Base-by-base conservation (phyloP, 2,888 invertebrate species). In the Pycnomerus fuliginosus region DNA sequence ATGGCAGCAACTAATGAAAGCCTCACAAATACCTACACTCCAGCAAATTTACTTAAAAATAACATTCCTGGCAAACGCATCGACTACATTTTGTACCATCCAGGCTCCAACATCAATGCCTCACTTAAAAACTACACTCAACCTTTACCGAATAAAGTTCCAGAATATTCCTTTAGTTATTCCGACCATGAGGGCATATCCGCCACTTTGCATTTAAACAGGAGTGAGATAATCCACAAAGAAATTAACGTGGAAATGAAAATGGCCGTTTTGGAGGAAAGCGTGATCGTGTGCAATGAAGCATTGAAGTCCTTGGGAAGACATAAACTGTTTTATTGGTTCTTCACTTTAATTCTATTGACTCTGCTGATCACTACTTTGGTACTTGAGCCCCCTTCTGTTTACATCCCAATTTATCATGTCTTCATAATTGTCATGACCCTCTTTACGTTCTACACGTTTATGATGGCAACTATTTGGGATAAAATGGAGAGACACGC, bases 131-230 rank as follows among this genome's bases (percentile, higher is more conserved):
- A 79, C 50, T 87, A 85, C 62, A 74, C 76, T 5, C 79, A 86
- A 50, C 90, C 92, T 1, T 76, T 91, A 50, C 83, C 87, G 52
- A 76, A 82, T 36, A 76, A 84, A 58, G 83, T 93, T 22, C 87
- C 90, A 0, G 80, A 78, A 13, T 73, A 79, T 51, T 65, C 75
- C 36, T 88, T 84, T 60, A 91, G 91, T 58, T 93, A 84, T 71
- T 93, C 94, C 0, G 94, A 95, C 69, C 94, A 94, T 68, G 93
- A 94, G 72, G 93, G 90, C 8, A 84, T 94, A 3, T 72, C 80
- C 46, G 79, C 86, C 3, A 79, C 67, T 7, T 64, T 80, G 23
- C 54, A 55, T 40, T 57, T 76, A 10, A 56, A 42, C 16, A 48
- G 48, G 71, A 55, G 66, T 65, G 42, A 47, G 31, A 46, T 42